Percentiles rank a stretch among this genome's conserved stretches.
These are phyloP conservation scores for Coracias cyanogaster DNA, from an alignment of 2,797 vertebrate species.

Conservation along the genomic window DNA sequence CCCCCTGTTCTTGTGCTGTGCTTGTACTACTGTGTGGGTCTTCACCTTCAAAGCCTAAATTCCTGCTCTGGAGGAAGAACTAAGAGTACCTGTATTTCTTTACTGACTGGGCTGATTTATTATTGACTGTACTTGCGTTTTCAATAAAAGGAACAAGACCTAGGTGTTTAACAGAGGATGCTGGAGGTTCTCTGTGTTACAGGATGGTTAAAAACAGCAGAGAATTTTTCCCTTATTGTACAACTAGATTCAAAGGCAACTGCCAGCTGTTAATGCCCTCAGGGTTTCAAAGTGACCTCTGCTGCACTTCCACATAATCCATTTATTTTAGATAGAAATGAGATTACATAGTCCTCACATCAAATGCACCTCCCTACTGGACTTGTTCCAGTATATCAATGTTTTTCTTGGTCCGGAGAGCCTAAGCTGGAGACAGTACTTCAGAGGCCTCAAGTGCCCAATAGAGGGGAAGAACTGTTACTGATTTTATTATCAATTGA, in stretches of 20 bases:
- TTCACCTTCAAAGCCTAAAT: not conserved
- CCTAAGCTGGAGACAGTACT: not conserved
- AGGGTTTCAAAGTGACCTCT: not conserved
- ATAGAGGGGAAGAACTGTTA: not conserved
- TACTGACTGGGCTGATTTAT: not conserved
- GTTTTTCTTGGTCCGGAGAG: not conserved
- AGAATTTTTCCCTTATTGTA: not conserved
- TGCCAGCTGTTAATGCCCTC: not conserved
- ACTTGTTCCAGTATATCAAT: not conserved
- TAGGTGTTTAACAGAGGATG: not conserved
- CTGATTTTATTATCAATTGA: too few species aligned
- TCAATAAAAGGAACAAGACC: not conserved
- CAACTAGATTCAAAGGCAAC: not conserved
- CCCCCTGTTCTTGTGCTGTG: not conserved
- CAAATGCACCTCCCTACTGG: not conserved
- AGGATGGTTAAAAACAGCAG: not conserved
- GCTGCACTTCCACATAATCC: not conserved
- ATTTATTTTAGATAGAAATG: not conserved
- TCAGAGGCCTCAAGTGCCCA: not conserved
- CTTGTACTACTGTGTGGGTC: not conserved
- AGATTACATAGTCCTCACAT: not conserved
- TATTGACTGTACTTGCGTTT: not conserved
- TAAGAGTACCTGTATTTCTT: accelerated
- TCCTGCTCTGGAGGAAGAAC: not conserved
- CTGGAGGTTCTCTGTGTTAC: not conserved